Evolutionary conservation across 2,797 vertebrate genomes (phyloP).

Genomic region (Helicolenus hilgendorfi): DNA sequence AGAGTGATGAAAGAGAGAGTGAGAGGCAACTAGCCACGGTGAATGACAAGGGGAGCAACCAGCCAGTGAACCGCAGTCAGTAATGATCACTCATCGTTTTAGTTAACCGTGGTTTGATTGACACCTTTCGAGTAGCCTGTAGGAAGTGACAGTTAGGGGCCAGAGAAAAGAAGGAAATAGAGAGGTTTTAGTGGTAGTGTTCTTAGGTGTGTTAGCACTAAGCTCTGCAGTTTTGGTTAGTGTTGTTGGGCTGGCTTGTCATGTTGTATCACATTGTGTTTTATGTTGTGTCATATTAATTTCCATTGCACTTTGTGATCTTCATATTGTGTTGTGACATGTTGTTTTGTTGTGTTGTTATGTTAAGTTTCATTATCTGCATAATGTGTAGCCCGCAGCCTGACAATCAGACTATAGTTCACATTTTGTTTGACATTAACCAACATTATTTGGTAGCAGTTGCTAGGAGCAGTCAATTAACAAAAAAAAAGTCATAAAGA

Average conservation of each 20-base stretch:
- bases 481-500: background rate
- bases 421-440: background rate
- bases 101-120: constrained; percentile 37
- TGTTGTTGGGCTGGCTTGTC: background rate
- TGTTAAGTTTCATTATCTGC: background rate
- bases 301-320: background rate
- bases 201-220: background rate
- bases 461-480: background rate
- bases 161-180: background rate
- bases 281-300: background rate
- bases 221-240: background rate
- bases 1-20: background rate
- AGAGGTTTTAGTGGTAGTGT: background rate
- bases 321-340: background rate
- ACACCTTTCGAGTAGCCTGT: background rate
- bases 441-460: background rate
- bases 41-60: constrained; percentile 44
- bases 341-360: constrained; percentile 13
- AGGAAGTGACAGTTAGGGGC: background rate
- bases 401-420: background rate
- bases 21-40: constrained; percentile 11
- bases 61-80: constrained; percentile 42
- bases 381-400: background rate
- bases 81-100: constrained; percentile 35
- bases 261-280: background rate